These are phyloP conservation scores for Astur gentilis DNA, from an alignment of 2,113 vertebrate genomes.

Conservation along the genomic window DNA sequence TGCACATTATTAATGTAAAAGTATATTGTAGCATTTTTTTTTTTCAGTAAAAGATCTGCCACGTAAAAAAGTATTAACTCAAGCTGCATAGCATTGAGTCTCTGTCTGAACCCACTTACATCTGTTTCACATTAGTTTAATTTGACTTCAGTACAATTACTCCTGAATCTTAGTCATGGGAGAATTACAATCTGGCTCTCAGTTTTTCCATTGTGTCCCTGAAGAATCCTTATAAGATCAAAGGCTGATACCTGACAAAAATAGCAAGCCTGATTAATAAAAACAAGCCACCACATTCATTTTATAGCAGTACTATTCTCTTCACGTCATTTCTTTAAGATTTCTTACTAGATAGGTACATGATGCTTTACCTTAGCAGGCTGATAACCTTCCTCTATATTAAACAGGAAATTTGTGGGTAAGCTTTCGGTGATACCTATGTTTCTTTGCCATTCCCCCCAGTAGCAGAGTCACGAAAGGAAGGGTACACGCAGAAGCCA, in stretches of 20 bases:
- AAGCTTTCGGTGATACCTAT: background rate
- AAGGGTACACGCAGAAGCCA: background rate
- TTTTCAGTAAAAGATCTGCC: background rate
- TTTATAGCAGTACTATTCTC: background rate
- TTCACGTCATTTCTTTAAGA: background rate
- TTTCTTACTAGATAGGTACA: background rate
- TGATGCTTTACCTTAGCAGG: background rate
- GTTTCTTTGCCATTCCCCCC: background rate
- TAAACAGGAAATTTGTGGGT: background rate
- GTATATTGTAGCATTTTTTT: background rate
- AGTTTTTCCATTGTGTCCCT: background rate
- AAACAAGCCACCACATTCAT: background rate
- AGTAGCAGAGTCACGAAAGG: background rate
- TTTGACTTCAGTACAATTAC: conserved; percentile 52
- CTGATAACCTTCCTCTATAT: background rate
- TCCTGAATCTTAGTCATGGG: conserved; percentile 9
- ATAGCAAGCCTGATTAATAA: conserved; percentile 26
- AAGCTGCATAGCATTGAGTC: background rate
- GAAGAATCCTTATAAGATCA: conserved; percentile 29
- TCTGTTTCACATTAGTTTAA: conserved; percentile 46
- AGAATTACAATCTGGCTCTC: conserved; percentile 21
- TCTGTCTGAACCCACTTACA: conserved; percentile 18
- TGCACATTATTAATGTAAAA: background rate
- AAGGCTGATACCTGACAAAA: conserved; percentile 31
- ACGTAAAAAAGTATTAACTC: background rate